Percentiles rank a stretch among this genome's conserved stretches.
These are phyloP conservation scores for Patagioenas fasciata DNA, from an alignment of 2,113 vertebrate species.

Conservation along the genomic window DNA sequence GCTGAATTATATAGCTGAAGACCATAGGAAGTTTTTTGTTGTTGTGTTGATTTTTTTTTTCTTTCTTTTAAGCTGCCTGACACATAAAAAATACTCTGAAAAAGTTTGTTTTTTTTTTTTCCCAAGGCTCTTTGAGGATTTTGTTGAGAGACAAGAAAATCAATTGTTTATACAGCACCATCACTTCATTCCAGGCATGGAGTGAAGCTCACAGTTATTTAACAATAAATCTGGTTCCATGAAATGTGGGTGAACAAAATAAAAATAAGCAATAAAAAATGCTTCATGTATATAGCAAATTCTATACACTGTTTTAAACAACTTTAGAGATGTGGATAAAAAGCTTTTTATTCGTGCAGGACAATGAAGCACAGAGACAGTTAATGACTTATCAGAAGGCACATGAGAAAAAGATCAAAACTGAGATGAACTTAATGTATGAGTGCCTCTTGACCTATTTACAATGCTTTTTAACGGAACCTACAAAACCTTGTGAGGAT, in stretches of 20 bases:
- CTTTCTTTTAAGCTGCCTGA: neutral
- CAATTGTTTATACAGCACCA: neutral
- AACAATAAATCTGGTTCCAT: neutral
- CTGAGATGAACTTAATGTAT: neutral
- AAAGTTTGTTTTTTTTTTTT: neutral
- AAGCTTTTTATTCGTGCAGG: neutral
- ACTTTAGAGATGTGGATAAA: neutral
- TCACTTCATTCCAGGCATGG: neutral
- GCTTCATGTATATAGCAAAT: neutral
- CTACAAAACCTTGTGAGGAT: neutral
- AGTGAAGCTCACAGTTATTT: neutral
- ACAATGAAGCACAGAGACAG: neutral
- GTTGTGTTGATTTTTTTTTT: neutral
- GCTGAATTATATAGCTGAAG: neutral
- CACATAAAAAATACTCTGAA: neutral
- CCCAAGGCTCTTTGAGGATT: neutral
- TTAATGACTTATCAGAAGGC: neutral
- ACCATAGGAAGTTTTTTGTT: too few relatives aligned
- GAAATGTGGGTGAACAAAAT: neutral
- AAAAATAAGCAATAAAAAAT: neutral
- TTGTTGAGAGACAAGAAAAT: neutral
- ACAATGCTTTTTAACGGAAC: neutral
- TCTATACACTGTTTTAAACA: neutral
- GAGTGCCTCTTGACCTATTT: neutral
- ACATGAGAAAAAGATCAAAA: neutral